Conservation (phyloP, 2,888 invertebrate genomes). For the Leptopilina syphax region DNA sequence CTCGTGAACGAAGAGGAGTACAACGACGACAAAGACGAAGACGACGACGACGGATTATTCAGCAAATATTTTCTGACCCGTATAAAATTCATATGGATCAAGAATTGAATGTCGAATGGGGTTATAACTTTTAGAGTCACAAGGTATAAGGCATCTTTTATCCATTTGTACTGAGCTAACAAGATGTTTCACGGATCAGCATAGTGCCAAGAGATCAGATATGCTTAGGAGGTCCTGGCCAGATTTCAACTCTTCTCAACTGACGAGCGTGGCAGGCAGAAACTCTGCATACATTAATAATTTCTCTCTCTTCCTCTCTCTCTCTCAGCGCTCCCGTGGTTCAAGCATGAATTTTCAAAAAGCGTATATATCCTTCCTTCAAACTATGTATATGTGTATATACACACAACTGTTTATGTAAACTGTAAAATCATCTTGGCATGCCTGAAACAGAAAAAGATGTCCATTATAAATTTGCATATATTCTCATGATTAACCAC, state of each 20-base stretch:
- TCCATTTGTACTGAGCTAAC: slow-evolving; percentile 64
- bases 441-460: slow-evolving; percentile 29
- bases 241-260: slow-evolving; percentile 65
- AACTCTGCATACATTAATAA: slow-evolving; percentile 73
- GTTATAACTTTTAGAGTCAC: slow-evolving; percentile 44
- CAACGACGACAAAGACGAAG: not conserved
- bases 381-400: slow-evolving; percentile 12
- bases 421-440: slow-evolving; percentile 14
- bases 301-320: slow-evolving; percentile 51
- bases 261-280: slow-evolving; percentile 68
- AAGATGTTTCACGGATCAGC: slow-evolving; percentile 74
- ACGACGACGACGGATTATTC: slow-evolving; percentile 28
- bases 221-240: slow-evolving; percentile 68
- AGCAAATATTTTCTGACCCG: slow-evolving; percentile 33
- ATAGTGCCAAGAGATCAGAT: slow-evolving; percentile 69
- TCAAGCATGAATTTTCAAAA: slow-evolving; percentile 61
- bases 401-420: slow-evolving; percentile 1
- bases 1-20: not conserved
- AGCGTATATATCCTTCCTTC: slow-evolving; percentile 47
- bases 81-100: slow-evolving; percentile 15
- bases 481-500: slow-evolving; percentile 5
- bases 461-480: slow-evolving; percentile 24
- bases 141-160: slow-evolving; percentile 46
- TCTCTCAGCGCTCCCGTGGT: slow-evolving; percentile 58
- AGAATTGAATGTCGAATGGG: slow-evolving; percentile 22